Conservation (phyloP, 2,113 vertebrate genomes). For the Tachuris rubrigastra region DNA sequence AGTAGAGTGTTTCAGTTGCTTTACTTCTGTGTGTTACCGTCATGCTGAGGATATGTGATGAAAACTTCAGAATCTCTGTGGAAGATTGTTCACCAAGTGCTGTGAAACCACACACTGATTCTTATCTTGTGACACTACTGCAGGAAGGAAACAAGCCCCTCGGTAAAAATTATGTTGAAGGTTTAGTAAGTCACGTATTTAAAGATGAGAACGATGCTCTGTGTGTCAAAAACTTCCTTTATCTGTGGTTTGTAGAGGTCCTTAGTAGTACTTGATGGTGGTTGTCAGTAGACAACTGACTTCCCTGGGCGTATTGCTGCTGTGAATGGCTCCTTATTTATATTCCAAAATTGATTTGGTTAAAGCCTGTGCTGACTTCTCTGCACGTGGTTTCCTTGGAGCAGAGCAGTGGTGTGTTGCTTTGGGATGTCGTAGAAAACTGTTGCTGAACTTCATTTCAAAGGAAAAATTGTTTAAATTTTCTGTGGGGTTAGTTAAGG, state of each 20-base stretch:
- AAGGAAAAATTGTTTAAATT: not conserved
- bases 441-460: not conserved
- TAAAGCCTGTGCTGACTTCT: not conserved
- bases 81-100: not conserved
- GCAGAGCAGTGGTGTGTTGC: not conserved
- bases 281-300: not conserved
- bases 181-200: not conserved
- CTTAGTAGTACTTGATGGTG: not conserved
- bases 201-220: not conserved
- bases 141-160: conserved; percentile 31
- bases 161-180: not conserved
- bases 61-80: not conserved
- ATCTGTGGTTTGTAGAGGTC: not conserved
- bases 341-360: not conserved
- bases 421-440: not conserved
- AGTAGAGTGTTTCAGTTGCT: not conserved
- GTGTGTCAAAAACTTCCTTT: not conserved
- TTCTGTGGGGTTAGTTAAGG: not conserved
- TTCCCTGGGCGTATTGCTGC: not conserved
- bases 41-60: not conserved
- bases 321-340: conserved; percentile 14
- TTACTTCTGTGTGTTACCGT: not conserved
- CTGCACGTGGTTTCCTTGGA: conserved; percentile 14
- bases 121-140: not conserved
- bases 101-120: not conserved